Conservation (phyloP, 2,797 vertebrate species). For the Lepus oiostolus region DNA sequence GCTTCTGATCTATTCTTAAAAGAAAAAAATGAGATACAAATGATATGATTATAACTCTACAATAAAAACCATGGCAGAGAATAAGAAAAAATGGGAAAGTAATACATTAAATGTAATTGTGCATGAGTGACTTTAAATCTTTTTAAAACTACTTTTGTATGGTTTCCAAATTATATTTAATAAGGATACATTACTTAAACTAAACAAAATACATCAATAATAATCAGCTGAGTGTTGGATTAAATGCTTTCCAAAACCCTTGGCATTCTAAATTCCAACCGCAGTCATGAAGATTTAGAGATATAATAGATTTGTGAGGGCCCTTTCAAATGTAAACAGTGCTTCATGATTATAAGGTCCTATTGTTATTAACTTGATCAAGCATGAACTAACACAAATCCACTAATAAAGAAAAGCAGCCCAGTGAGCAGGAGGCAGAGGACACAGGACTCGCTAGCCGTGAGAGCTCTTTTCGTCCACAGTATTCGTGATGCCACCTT, state of each 20-base stretch:
- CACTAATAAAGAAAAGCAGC: conserved; percentile 51
- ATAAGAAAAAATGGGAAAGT: conserved; percentile 69
- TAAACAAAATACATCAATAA: conserved; percentile 80
- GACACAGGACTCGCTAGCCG: neutral
- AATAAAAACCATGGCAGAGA: conserved; percentile 77
- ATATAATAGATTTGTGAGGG: conserved; percentile 53
- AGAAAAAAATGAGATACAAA: conserved; percentile 82
- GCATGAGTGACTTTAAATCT: conserved; percentile 80
- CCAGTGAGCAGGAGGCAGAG: conserved; percentile 34
- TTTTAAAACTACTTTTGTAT: conserved; percentile 73
- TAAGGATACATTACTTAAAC: conserved; percentile 77
- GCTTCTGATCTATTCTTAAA: conserved; percentile 81
- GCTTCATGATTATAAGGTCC: neutral
- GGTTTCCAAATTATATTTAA: conserved; percentile 79
- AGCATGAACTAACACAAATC: conserved; percentile 39
- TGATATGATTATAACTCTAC: conserved; percentile 78
- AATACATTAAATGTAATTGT: conserved; percentile 76
- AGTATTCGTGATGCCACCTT: conserved; percentile 64
- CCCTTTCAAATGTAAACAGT: conserved; percentile 36
- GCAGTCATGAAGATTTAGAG: conserved; percentile 63
- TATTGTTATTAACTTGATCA: conserved; percentile 69
- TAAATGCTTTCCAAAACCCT: conserved; percentile 64
- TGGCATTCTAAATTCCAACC: conserved; percentile 50
- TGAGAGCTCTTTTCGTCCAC: neutral
- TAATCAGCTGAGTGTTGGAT: conserved; percentile 66